Conservation (phyloP, 2,113 vertebrate species). For the Lynx canadensis region DNA sequence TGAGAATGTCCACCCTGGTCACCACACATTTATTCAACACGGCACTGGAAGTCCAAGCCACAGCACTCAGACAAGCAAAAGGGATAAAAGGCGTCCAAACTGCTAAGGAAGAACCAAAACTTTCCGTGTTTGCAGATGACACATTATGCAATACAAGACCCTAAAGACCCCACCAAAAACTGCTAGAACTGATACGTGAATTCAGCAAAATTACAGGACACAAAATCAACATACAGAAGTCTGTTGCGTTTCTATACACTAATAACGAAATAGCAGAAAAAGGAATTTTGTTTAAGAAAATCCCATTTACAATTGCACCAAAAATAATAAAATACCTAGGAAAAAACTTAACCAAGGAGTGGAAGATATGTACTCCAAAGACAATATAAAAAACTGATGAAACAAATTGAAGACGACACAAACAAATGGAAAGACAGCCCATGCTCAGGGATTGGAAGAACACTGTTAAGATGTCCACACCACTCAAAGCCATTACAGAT, state of each 20-base stretch:
- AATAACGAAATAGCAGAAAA: not conserved
- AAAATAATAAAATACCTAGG: not conserved
- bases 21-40: not conserved
- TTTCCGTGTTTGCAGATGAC: not conserved
- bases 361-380: not conserved
- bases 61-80: not conserved
- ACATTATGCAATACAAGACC: not conserved
- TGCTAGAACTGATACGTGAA: not conserved
- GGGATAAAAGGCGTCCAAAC: not conserved
- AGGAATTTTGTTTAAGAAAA: not conserved
- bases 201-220: not conserved
- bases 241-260: not conserved
- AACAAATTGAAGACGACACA: not conserved
- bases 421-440: not conserved
- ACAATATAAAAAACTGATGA: not conserved
- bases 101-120: not conserved
- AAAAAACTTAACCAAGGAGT: not conserved
- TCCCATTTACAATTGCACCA: not conserved
- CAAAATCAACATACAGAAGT: not conserved
- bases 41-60: not conserved
- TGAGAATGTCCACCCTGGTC: not conserved
- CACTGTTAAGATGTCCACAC: not conserved
- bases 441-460: not conserved
- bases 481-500: not conserved
- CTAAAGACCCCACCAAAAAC: not conserved